Evolutionary conservation across 1,140 invertebrate genomes (phyloP).

Genomic region (Hylyphantes graminicola): DNA sequence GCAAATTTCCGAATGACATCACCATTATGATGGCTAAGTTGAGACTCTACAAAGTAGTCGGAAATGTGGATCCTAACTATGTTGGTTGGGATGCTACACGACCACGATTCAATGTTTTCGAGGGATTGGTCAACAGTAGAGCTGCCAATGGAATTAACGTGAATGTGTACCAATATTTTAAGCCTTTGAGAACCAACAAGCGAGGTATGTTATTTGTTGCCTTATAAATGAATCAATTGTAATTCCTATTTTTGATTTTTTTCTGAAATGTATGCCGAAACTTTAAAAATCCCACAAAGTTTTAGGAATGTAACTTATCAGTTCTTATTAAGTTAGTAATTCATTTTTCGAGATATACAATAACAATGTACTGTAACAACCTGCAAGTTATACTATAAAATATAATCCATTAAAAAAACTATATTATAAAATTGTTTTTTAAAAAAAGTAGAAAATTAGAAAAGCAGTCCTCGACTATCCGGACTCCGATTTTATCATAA

Average conservation of each 20-base stretch:
- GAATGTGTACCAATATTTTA: constrained; percentile 51
- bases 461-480: too few species aligned
- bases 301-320: too few species aligned
- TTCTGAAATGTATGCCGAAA: not conserved
- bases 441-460: too few species aligned
- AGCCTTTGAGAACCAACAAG: constrained; percentile 48
- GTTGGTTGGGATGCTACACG: constrained; percentile 3
- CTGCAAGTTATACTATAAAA: too few species aligned
- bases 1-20: not conserved
- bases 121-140: constrained; percentile 21
- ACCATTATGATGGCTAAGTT: constrained; percentile 52
- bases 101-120: constrained; percentile 6
- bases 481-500: too few species aligned
- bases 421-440: too few species aligned
- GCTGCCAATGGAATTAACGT: constrained; percentile 48
- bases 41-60: constrained; percentile 47
- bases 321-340: too few species aligned
- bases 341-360: too few species aligned
- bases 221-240: not conserved
- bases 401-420: too few species aligned
- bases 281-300: not conserved
- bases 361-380: too few species aligned
- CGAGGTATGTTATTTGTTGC: constrained; percentile 28
- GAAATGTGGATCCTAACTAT: constrained; percentile 25
- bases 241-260: not conserved